Conservation (phyloP, 64 coral and sea anemone genomes). For the Stylophora pistillata region DNA sequence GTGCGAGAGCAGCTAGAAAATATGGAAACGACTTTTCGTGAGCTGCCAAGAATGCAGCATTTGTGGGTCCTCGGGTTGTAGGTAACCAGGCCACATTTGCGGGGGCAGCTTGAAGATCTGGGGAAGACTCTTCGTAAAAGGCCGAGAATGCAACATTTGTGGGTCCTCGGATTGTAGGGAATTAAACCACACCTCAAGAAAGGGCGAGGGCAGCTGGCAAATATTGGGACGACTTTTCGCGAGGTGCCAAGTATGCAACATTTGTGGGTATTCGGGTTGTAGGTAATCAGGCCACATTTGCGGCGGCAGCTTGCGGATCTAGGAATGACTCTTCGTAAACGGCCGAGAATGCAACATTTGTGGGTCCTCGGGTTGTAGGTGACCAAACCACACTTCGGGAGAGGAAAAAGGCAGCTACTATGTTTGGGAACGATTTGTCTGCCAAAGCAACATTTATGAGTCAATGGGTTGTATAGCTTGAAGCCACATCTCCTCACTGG, state of each 20-base stretch:
- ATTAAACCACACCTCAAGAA: not conserved
- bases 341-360: too few species aligned
- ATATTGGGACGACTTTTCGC: not conserved
- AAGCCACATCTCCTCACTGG: too few species aligned
- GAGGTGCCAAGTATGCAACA: not conserved
- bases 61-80: slow-evolving; percentile 33
- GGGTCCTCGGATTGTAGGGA: not conserved
- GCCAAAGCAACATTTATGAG: slow-evolving; percentile 21
- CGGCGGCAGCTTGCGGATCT: too few species aligned
- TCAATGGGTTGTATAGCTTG: too few species aligned
- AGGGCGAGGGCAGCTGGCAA: too few species aligned
- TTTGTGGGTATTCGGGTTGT: slow-evolving; percentile 18
- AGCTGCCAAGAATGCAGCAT: too few species aligned
- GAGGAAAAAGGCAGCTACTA: not conserved
- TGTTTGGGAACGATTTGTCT: not conserved
- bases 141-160: not conserved
- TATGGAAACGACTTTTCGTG: too few species aligned
- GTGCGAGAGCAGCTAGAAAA: too few species aligned
- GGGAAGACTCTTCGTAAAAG: not conserved
- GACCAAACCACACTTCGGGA: not conserved
- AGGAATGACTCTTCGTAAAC: too few species aligned
- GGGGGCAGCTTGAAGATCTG: not conserved
- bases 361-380: not conserved
- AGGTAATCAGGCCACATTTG: not conserved
- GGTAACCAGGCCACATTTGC: not conserved